Conservation (phyloP, 2,113 vertebrate genomes). For the Acrocephalus arundinaceus region DNA sequence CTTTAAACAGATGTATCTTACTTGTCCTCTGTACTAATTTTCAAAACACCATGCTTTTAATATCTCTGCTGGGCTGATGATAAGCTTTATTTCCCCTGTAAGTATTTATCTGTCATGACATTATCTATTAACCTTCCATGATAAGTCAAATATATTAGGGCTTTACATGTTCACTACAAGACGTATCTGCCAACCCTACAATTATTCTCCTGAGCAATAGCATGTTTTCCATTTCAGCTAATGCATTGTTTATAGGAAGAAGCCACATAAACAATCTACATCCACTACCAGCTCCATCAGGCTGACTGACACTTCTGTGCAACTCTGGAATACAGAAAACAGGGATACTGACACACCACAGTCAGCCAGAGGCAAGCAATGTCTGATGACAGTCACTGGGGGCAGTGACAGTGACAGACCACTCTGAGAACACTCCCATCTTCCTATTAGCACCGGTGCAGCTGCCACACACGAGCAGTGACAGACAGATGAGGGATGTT, state of each 20-base stretch:
- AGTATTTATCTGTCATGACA: neutral
- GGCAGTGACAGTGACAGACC: neutral
- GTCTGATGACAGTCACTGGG: neutral
- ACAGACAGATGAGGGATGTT: neutral
- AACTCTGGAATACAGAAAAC: neutral
- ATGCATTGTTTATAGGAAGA: neutral
- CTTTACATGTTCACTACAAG: neutral
- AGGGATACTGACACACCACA: accelerated
- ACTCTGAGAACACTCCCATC: neutral
- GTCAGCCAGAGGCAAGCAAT: neutral
- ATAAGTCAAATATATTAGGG: neutral
- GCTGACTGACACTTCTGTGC: neutral
- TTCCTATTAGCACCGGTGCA: neutral
- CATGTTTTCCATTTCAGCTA: neutral
- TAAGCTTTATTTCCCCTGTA: neutral
- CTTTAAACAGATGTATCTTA: neutral
- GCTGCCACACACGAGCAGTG: neutral
- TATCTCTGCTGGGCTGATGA: neutral
- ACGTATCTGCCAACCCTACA: neutral
- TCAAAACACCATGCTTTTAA: neutral
- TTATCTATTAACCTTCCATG: neutral
- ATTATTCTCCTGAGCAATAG: neutral
- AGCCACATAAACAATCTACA: neutral
- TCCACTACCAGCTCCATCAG: neutral
- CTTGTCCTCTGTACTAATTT: neutral